These are phyloP conservation scores for Archaeoteleia sp. DNA, from an alignment of 2,888 invertebrate species.

Conservation along the genomic window DNA sequence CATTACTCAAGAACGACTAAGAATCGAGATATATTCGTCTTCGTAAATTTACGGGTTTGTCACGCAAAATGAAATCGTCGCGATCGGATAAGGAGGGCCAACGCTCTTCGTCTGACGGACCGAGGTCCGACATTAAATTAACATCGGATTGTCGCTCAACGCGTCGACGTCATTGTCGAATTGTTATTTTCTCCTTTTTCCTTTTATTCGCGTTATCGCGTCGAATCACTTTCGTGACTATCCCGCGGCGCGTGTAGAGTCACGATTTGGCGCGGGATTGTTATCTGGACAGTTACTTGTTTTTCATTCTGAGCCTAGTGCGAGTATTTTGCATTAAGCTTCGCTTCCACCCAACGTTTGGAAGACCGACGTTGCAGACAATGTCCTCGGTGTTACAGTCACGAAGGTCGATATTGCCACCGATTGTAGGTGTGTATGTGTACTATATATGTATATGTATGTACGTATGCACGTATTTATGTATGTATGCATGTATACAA, in stretches of 20 bases:
- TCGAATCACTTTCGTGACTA: slow-evolving; percentile 4
- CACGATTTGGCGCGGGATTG: slow-evolving; percentile 7
- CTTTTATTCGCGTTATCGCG: background rate
- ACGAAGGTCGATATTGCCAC: slow-evolving; percentile 29
- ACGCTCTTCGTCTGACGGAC: background rate
- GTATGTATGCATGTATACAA: slow-evolving; percentile 14
- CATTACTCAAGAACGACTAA: slow-evolving; percentile 8
- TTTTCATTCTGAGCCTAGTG: slow-evolving; percentile 7
- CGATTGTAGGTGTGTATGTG: slow-evolving; percentile 28
- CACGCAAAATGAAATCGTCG: slow-evolving; percentile 1
- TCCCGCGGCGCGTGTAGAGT: slow-evolving; percentile 1
- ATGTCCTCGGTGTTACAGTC: slow-evolving; percentile 14
- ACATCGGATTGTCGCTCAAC: no score
- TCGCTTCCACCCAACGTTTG: slow-evolving; percentile 30
- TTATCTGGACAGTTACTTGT: slow-evolving; percentile 2
- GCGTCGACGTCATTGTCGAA: background rate
- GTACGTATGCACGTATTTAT: slow-evolving; percentile 18
- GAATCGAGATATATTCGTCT: slow-evolving; percentile 28
- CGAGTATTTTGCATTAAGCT: slow-evolving; percentile 21
- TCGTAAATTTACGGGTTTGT: slow-evolving; percentile 37
- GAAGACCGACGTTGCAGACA: slow-evolving; percentile 27
- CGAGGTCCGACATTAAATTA: no score
- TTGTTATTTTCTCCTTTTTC: slow-evolving; percentile 3
- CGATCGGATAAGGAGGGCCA: slow-evolving; percentile 8
- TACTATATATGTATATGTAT: slow-evolving; percentile 10